A percentile compares a stretch with the other conserved stretches of the same genome.
Conservation (phyloP, 2,888 invertebrate species). For the Papilio gigon region DNA sequence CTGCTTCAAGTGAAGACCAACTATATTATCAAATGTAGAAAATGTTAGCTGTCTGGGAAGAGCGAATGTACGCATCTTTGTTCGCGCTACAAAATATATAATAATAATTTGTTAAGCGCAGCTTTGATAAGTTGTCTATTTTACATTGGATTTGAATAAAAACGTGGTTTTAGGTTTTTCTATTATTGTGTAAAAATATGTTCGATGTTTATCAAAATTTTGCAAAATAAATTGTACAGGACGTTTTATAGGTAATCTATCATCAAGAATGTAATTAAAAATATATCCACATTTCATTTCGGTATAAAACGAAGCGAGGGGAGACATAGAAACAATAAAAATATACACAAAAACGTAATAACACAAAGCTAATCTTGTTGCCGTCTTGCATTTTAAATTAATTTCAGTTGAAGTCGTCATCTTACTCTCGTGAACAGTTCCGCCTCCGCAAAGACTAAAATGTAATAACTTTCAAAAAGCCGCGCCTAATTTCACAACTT, state of each 20-base stretch:
- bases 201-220: too few relatives aligned
- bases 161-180: too few relatives aligned
- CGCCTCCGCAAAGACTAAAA: slow-evolving; percentile 13
- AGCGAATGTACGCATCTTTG: too few relatives aligned
- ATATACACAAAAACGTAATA: not conserved
- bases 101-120: too few relatives aligned
- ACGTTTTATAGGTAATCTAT: too few relatives aligned
- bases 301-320: not conserved
- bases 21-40: not conserved
- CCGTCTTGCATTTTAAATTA: slow-evolving; percentile 15
- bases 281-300: not conserved
- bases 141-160: too few relatives aligned
- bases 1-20: not conserved
- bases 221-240: too few relatives aligned
- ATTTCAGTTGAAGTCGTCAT: slow-evolving; percentile 8
- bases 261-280: too few relatives aligned
- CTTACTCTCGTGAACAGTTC: slow-evolving; percentile 13
- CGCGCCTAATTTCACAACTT: slow-evolving; percentile 9
- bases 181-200: too few relatives aligned
- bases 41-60: too few relatives aligned
- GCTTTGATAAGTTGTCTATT: too few relatives aligned
- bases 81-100: too few relatives aligned
- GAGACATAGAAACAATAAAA: not conserved
- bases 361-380: slow-evolving; percentile 10
- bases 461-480: slow-evolving; percentile 14